Evolutionary conservation across 2,888 invertebrate genomes (phyloP).

Genomic region (Dastarcus helophoroides): DNA sequence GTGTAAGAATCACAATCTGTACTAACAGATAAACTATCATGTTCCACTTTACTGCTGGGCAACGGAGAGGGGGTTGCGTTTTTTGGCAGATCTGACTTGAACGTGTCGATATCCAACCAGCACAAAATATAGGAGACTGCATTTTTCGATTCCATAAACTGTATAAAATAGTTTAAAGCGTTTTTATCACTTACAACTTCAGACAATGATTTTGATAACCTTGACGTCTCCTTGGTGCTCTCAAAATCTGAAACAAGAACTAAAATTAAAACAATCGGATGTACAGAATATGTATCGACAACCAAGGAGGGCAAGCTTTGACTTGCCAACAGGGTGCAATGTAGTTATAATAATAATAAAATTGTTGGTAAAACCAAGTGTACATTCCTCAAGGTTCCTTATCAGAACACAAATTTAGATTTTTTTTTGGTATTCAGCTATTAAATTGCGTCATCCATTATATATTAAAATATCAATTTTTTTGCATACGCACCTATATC

Average conservation of each 20-base stretch:
- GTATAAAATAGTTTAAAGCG: constrained; percentile 72
- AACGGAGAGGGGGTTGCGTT: constrained; percentile 20
- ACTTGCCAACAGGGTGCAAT: no score
- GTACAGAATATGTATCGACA: constrained; percentile 1
- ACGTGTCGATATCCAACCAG: constrained; percentile 65
- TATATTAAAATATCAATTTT: no score
- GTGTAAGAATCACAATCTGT: constrained; percentile 36
- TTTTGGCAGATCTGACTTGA: constrained; percentile 38
- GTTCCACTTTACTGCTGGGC: constrained; percentile 25
- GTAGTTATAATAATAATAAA: no score
- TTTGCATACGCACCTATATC: constrained; percentile 31
- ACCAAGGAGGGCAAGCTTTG: constrained; percentile 5
- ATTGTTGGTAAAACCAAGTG: no score
- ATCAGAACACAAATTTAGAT: no score
- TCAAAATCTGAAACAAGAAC: constrained; percentile 24
- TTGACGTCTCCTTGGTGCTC: constrained; percentile 35
- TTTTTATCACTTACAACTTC: constrained; percentile 69
- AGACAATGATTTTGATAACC: constrained; percentile 60
- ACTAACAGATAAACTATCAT: constrained; percentile 37
- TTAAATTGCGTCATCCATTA: no score
- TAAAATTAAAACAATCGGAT: neutral
- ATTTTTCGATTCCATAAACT: constrained; percentile 71
- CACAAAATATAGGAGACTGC: constrained; percentile 57
- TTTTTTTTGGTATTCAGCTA: no score
- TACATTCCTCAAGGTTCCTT: no score